These are phyloP conservation scores for Raja brachyura DNA, from an alignment of 2,113 vertebrate genomes.

Conservation along the genomic window DNA sequence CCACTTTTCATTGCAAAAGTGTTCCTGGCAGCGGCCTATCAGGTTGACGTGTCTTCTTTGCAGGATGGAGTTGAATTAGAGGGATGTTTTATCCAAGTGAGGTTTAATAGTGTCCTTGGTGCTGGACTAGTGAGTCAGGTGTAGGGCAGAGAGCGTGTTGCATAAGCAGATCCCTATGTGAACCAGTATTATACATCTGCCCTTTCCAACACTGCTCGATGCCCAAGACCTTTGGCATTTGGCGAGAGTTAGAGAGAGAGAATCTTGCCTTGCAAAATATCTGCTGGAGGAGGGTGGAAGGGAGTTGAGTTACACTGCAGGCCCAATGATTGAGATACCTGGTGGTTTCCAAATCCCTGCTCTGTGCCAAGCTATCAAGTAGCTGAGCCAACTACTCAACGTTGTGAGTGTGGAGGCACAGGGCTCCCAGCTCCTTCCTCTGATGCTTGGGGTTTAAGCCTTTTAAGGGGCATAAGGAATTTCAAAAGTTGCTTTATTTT, in stretches of 20 bases:
- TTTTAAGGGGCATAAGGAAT: neutral
- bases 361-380: constrained; percentile 28
- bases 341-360: constrained; percentile 7
- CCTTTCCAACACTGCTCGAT: constrained; percentile 47
- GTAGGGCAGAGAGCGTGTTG: constrained; percentile 8
- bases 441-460: neutral
- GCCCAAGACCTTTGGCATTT: constrained; percentile 60
- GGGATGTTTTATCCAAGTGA: neutral
- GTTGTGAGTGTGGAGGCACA: neutral
- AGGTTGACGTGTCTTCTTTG: neutral
- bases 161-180: neutral
- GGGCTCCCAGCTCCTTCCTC: neutral
- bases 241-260: neutral
- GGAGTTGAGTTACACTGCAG: constrained; percentile 6
- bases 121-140: neutral
- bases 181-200: neutral
- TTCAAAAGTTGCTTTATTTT: constrained; percentile 23
- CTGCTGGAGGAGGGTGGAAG: neutral
- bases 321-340: constrained; percentile 20
- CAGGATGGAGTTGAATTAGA: neutral
- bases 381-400: neutral
- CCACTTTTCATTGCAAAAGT: neutral
- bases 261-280: constrained; percentile 1
- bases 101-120: neutral
- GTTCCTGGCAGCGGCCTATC: constrained; percentile 26